phyloP scores from a whole-genome alignment of 2,888 invertebrate genomes.

The Resseliella maxima region DNA sequence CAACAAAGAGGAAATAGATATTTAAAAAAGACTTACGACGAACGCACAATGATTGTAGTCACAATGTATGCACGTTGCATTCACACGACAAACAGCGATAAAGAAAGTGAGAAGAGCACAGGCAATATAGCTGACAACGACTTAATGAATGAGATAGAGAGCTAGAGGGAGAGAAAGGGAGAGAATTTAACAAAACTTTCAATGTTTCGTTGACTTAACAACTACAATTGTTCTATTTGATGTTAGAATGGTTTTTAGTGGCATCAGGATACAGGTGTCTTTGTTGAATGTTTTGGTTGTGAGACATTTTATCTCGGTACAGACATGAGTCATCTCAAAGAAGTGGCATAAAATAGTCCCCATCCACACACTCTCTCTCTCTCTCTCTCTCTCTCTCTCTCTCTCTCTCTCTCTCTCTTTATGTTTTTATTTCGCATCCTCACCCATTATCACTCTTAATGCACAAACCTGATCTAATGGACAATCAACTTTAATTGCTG shows the following conservation, averaged over 20 bases:
- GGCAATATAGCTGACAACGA: not conserved
- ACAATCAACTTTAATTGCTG: no score
- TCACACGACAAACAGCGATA: not conserved
- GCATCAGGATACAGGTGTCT: slow-evolving; percentile 30
- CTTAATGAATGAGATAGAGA: not conserved
- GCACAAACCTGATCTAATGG: no score
- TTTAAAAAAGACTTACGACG: not conserved
- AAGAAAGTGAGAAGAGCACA: not conserved
- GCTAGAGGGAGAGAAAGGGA: not conserved
- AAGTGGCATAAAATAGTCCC: not conserved
- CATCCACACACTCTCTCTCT: no score
- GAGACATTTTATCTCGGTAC: not conserved
- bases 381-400: no score
- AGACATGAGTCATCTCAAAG: not conserved
- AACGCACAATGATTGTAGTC: not conserved
- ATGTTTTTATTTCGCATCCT: no score
- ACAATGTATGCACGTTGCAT: not conserved
- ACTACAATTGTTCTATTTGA: slow-evolving; percentile 14
- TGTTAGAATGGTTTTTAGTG: not conserved
- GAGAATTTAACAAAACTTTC: not conserved
- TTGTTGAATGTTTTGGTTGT: not conserved
- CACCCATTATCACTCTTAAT: no score
- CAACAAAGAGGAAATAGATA: slow-evolving; percentile 10
- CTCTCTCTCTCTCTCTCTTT: no score
- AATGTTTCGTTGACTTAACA: slow-evolving; percentile 31